These are phyloP conservation scores for Syndactyla subalaris DNA, from an alignment of 2,797 vertebrate genomes.

Conservation along the genomic window DNA sequence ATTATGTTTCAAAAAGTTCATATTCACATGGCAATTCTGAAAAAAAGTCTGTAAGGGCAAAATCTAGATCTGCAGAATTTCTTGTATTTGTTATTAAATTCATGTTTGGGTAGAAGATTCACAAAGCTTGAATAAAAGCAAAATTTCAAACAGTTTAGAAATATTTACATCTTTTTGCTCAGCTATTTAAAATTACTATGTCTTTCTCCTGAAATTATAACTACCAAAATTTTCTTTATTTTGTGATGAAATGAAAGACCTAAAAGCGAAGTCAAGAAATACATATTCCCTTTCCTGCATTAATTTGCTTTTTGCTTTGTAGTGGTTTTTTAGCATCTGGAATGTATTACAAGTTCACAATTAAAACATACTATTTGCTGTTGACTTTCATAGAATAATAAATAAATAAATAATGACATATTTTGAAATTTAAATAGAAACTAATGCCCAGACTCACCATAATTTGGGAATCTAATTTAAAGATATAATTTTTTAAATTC, in stretches of 20 bases:
- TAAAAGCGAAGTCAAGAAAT: neutral
- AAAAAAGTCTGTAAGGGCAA: neutral
- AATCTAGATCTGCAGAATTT: neutral
- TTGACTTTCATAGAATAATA: neutral
- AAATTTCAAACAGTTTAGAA: neutral
- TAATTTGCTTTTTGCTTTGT: neutral
- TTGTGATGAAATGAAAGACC: neutral
- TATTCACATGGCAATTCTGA: neutral
- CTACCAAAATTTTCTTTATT: neutral
- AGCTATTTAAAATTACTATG: neutral
- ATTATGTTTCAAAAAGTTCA: neutral
- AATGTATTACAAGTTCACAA: neutral
- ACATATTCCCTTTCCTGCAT: neutral
- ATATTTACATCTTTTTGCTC: neutral
- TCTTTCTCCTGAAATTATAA: neutral
- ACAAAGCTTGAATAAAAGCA: neutral
- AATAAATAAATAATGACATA: neutral
- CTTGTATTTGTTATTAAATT: neutral
- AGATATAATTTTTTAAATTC: neutral
- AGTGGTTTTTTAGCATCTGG: neutral
- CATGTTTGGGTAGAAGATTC: neutral
- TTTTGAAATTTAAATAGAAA: neutral
- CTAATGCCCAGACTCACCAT: neutral
- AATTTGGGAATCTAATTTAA: neutral
- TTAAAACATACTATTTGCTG: neutral